A percentile compares a stretch with the other conserved stretches of the same genome.
phyloP scores from a whole-genome alignment of 2,113 vertebrate genomes.

The Forbesichthys papilliferus region DNA sequence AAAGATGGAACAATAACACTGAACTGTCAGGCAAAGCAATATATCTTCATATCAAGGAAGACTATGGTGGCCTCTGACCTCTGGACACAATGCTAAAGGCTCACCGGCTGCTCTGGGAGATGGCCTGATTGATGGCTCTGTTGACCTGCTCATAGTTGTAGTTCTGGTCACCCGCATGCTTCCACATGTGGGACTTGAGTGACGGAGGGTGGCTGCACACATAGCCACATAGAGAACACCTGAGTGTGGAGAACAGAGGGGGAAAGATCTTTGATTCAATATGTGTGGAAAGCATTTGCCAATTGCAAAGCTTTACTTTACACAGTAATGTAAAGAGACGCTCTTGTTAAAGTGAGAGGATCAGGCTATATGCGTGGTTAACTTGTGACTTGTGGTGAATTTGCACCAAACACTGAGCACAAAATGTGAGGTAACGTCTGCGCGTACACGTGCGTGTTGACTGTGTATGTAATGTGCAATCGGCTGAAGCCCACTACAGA shows the following conservation, averaged over 20 bases:
- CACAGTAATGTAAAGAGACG: no score
- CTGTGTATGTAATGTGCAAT: no score
- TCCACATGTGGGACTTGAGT: slow-evolving; percentile 99
- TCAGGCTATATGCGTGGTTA: no score
- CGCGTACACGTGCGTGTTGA: no score
- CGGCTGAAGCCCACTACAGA: no score
- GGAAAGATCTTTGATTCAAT: neutral
- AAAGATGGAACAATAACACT: neutral
- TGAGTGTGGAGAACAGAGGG: slow-evolving; percentile 51
- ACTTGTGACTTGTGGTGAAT: no score
- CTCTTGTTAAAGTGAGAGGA: no score
- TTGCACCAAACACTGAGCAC: no score
- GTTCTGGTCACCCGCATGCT: slow-evolving; percentile 97
- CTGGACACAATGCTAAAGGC: neutral
- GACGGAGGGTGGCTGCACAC: slow-evolving; percentile 97
- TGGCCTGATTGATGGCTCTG: slow-evolving; percentile 96
- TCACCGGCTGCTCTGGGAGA: slow-evolving; percentile 93
- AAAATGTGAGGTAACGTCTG: no score
- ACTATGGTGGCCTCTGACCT: no score
- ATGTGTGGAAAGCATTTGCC: no score
- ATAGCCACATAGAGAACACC: slow-evolving; percentile 96
- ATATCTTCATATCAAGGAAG: neutral
- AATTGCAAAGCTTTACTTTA: no score
- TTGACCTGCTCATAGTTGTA: slow-evolving; percentile 99
- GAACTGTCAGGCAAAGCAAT: neutral